phyloP scores from a whole-genome alignment of 1,140 invertebrate genomes.

The Pentalonia nigronervosa region DNA sequence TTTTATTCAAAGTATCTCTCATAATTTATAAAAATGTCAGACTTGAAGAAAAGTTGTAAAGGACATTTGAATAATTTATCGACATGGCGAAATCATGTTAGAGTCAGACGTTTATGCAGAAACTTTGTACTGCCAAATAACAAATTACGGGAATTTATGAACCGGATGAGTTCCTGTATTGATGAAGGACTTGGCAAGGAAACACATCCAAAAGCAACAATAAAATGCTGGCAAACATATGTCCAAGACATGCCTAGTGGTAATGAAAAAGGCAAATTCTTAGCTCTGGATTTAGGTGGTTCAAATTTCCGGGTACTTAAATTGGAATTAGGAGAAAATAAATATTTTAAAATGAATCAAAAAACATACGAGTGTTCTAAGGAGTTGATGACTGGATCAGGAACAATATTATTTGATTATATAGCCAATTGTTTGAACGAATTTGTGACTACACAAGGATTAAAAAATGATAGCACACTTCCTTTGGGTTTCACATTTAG shows the following conservation, averaged over 20 bases:
- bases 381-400: constrained; percentile 89
- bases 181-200: constrained; percentile 78
- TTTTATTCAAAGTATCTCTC: neutral
- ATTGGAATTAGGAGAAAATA: constrained; percentile 69
- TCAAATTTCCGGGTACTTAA: constrained; percentile 82
- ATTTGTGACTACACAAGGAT: constrained; percentile 71
- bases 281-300: constrained; percentile 82
- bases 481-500: constrained; percentile 89
- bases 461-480: constrained; percentile 66
- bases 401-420: constrained; percentile 79
- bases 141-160: constrained; percentile 31
- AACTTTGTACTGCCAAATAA: neutral
- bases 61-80: neutral
- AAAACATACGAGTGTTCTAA: constrained; percentile 95
- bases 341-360: constrained; percentile 76
- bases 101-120: constrained; percentile 22
- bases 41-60: neutral
- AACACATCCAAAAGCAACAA: constrained; percentile 76
- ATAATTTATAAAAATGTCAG: neutral
- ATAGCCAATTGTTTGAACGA: constrained; percentile 76
- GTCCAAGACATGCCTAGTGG: constrained; percentile 73
- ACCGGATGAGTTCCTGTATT: constrained; percentile 77
- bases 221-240: constrained; percentile 94
- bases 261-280: constrained; percentile 73
- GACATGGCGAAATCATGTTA: constrained; percentile 25